Evolutionary conservation across 2,888 invertebrate genomes (phyloP).

Genomic region (Dynastes grantii): DNA sequence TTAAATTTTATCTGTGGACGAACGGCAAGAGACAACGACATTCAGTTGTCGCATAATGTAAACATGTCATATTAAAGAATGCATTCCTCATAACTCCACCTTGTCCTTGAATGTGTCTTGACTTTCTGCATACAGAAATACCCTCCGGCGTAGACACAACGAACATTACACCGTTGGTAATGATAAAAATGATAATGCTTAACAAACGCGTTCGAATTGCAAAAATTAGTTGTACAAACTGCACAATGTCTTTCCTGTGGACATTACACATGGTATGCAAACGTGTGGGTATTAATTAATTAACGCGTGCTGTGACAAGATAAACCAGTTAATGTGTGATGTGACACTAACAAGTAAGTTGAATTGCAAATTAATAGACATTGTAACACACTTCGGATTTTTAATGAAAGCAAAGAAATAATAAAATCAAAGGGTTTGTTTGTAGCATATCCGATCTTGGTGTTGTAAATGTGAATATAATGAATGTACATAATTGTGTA

Average conservation of each 20-base stretch:
- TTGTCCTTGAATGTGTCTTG: conserved; percentile 60
- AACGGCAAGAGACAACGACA: conserved; percentile 39
- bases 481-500: too few relatives aligned
- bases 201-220: conserved; percentile 23
- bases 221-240: background rate
- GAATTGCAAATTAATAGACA: conserved; percentile 37
- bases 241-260: conserved; percentile 9
- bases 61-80: conserved; percentile 61
- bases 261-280: conserved; percentile 24
- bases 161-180: conserved; percentile 14
- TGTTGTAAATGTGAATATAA: background rate
- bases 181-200: conserved; percentile 33
- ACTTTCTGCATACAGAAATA: conserved; percentile 61
- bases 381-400: conserved; percentile 6
- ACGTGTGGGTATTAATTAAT: conserved; percentile 35
- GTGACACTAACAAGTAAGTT: conserved; percentile 22
- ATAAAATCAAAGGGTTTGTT: conserved; percentile 15
- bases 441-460: background rate
- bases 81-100: conserved; percentile 62
- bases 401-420: conserved; percentile 4
- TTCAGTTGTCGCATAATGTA: conserved; percentile 52
- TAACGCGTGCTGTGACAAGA: conserved; percentile 33
- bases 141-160: conserved; percentile 10
- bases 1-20: conserved; percentile 48
- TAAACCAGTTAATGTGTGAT: conserved; percentile 38